These are phyloP conservation scores for Epinephelus lanceolatus DNA, from an alignment of 2,113 vertebrate species.

Conservation along the genomic window DNA sequence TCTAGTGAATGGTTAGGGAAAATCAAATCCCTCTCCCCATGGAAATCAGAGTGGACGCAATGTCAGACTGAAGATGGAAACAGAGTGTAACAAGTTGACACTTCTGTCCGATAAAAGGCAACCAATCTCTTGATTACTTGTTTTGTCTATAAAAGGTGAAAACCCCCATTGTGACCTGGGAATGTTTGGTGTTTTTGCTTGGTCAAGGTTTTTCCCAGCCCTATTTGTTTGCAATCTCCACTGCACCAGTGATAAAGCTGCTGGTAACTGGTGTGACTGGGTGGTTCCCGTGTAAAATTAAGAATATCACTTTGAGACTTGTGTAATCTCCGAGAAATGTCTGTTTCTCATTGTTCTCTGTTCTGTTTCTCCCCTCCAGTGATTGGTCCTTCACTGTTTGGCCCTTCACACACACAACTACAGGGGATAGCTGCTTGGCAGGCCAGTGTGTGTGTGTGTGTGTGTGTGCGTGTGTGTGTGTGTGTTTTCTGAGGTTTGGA, in stretches of 20 bases:
- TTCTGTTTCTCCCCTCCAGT: constrained; percentile 32
- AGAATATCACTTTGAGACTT: constrained; percentile 1
- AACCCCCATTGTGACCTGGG: not conserved
- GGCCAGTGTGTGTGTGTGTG: constrained; percentile 25
- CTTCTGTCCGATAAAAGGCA: too few species aligned
- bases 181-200: not conserved
- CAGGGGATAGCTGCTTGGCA: constrained; percentile 50
- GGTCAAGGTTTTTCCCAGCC: not conserved
- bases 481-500: constrained; percentile 79
- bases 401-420: constrained; percentile 42
- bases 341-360: constrained; percentile 44
- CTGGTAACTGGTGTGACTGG: not conserved
- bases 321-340: constrained; percentile 17
- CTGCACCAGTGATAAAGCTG: not conserved
- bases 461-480: constrained; percentile 42
- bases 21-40: too few species aligned
- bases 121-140: not conserved
- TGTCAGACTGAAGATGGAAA: too few species aligned
- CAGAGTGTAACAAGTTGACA: too few species aligned
- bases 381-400: constrained; percentile 37
- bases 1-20: too few species aligned
- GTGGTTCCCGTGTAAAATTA: constrained; percentile 2
- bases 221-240: not conserved
- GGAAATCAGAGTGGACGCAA: too few species aligned
- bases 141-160: not conserved